Percentiles rank a stretch among this genome's conserved stretches.
Conservation (phyloP, 1,140 invertebrate genomes). For the Chymomyza costata region DNA sequence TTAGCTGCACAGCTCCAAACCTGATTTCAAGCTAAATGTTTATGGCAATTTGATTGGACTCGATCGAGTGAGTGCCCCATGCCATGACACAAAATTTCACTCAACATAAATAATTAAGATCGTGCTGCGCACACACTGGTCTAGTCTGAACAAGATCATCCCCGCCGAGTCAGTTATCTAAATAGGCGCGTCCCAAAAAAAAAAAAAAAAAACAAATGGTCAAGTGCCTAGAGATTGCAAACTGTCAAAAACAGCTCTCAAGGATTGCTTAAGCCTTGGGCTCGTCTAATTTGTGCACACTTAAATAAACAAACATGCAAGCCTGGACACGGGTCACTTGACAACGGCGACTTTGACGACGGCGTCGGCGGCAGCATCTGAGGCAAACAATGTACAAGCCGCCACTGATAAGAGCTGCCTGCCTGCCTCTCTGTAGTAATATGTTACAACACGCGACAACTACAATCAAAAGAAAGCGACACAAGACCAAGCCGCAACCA, state of each 20-base stretch:
- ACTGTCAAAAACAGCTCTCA: background rate
- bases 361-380: too few relatives aligned
- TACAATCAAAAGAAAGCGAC: too few relatives aligned
- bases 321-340: constrained; percentile 12
- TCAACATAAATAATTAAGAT: constrained; percentile 40
- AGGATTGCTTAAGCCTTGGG: constrained; percentile 18
- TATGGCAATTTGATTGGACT: constrained; percentile 17
- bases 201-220: constrained; percentile 47
- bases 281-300: constrained; percentile 69
- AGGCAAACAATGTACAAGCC: too few relatives aligned
- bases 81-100: constrained; percentile 38
- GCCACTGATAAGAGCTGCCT: too few relatives aligned
- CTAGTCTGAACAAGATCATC: too few relatives aligned
- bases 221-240: constrained; percentile 50
- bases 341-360: background rate
- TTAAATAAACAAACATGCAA: constrained; percentile 68
- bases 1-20: constrained; percentile 32
- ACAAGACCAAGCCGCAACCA: too few relatives aligned
- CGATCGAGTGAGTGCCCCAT: background rate
- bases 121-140: constrained; percentile 21
- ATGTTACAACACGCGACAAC: too few relatives aligned
- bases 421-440: too few relatives aligned
- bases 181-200: constrained; percentile 66
- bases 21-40: constrained; percentile 39
- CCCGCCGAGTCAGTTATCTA: constrained; percentile 44